Percentiles rank a stretch among this genome's conserved stretches.
phyloP scores from a whole-genome alignment of 2,113 vertebrate genomes.

The Ptychochromis oligacanthus region DNA sequence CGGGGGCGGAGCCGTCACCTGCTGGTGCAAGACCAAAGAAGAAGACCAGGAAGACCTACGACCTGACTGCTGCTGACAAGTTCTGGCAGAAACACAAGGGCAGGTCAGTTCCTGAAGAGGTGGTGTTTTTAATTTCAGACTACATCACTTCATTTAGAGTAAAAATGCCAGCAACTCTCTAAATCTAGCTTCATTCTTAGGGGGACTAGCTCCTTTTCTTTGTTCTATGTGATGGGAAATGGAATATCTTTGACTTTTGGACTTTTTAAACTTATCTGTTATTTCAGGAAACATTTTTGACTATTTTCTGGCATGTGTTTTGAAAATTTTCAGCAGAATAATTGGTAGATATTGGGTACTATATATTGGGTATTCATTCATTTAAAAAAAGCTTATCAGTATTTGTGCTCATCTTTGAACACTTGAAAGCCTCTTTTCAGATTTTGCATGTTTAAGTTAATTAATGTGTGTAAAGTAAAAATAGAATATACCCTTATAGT shows the following conservation, averaged over 20 bases:
- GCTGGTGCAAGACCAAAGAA: conserved; percentile 96
- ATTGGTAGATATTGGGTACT: not conserved
- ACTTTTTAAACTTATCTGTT: not conserved
- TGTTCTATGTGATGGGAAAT: not conserved
- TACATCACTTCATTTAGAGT: not conserved
- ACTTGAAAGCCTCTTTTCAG: not conserved
- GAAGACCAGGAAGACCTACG: conserved; percentile 93
- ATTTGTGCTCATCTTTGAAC: not conserved
- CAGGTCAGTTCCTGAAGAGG: conserved; percentile 82
- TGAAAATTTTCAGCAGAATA: not conserved
- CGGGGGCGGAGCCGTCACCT: conserved; percentile 85
- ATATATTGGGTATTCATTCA: not conserved
- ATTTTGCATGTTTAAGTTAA: not conserved
- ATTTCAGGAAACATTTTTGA: accelerated
- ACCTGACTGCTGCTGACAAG: conserved; percentile 92
- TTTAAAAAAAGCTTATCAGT: too few species aligned
- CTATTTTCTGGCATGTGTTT: not conserved
- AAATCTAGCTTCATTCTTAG: not conserved
- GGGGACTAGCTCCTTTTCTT: too few species aligned
- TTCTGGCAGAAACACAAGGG: conserved; percentile 99
- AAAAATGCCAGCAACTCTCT: not conserved
- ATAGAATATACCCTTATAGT: not conserved
- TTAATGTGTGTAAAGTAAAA: not conserved
- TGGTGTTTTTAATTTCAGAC: not conserved
- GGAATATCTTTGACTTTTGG: not conserved